Conservation (phyloP, 1,140 invertebrate genomes). For the Galendromus occidentalis region DNA sequence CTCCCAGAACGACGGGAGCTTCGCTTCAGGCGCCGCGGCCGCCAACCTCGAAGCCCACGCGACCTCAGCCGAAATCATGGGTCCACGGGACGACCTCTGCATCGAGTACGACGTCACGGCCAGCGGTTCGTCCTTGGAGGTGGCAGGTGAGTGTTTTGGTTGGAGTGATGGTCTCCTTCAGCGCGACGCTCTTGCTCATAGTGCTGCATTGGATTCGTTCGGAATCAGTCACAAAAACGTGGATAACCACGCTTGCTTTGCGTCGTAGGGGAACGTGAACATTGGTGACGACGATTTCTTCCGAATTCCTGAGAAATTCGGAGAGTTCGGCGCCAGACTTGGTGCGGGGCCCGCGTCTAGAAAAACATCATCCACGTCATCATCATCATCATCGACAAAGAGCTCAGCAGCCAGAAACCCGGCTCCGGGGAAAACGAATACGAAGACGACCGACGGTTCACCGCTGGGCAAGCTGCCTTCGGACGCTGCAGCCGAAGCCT, state of each 20-base stretch:
- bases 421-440: too few relatives aligned
- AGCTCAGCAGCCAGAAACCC: too few relatives aligned
- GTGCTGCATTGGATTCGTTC: background rate
- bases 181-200: background rate
- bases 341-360: too few relatives aligned
- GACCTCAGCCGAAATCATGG: too few relatives aligned
- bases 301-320: background rate
- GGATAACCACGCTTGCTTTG: background rate
- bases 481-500: background rate
- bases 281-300: background rate
- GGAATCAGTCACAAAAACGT: background rate
- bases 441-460: too few relatives aligned
- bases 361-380: too few relatives aligned
- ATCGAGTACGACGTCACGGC: background rate
- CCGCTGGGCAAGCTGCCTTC: background rate
- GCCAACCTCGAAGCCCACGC: too few relatives aligned
- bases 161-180: background rate
- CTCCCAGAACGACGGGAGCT: too few relatives aligned
- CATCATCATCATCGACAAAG: too few relatives aligned
- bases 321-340: background rate
- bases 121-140: background rate
- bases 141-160: slow-evolving; percentile 5
- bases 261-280: slow-evolving; percentile 9
- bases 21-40: too few relatives aligned
- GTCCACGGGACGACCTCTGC: background rate